Evolutionary conservation across 2,113 vertebrate species (phyloP), one percentile per base, ranked within the genome.

Genomic region (Empidonax traillii): DNA sequence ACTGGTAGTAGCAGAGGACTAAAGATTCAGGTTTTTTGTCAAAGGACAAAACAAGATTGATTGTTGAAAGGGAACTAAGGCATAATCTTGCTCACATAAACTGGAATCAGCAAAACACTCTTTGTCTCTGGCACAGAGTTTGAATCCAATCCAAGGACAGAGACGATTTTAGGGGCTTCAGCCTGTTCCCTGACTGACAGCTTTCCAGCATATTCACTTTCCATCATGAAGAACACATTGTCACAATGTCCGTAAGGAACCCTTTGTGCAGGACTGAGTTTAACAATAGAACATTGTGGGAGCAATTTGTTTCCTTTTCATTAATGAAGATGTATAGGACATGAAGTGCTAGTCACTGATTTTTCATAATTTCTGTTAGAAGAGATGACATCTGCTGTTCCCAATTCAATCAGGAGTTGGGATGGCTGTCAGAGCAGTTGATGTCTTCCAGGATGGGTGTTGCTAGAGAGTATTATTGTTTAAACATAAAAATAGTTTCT

Each of bases 401-500:
- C 47, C 11, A 81, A 1, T 68, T 84, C 71, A 65, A 83, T 67
- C 63, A 90, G 76, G 41, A 85, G 41, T 5, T 24, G 52, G 65
- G 62, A 69, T 22, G 21, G 35, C 82, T 87, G 53, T 73, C 85
- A 93, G 85, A 93, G n/a, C 39, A 53, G 79, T 25, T 78, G 73
- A 43, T 74, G 84, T 87, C 61, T 68, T 96, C 80, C 90, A 93
- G 95, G 92, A 96, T 86, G 92, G 93, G 96, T 94, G 92, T 94
- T 95, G 85, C 77, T 95, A 69, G 90, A 59, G 79, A 69, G 61
- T 55, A 86, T 80, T 90, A 95, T 88, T 96, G 93, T 94, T 87
- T 79, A 77, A 95, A 96, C 73, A 71, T 80, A 96, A 94, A 97
- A 95, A 96, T 96, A 97, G 90, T 86, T 95, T 90, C 90, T 94